A percentile compares a stretch with the other conserved stretches of the same genome.
phyloP scores from a whole-genome alignment of 2,797 vertebrate species.

The Pelobates cultripes region DNA sequence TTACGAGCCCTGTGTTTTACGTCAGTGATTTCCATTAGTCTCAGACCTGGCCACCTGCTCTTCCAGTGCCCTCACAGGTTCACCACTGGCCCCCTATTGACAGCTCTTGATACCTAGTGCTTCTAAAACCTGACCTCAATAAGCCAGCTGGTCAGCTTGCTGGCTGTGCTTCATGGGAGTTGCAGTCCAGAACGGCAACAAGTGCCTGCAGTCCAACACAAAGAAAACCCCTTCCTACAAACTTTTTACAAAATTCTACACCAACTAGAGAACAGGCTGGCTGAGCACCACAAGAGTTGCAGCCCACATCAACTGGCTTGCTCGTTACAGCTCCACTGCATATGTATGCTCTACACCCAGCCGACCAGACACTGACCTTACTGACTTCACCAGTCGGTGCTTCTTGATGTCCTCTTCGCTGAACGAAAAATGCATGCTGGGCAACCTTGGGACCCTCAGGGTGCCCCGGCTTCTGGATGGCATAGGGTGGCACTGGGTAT shows the following conservation, averaged over 20 bases:
- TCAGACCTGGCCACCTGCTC: not conserved
- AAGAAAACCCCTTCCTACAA: not conserved
- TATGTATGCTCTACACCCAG: not conserved
- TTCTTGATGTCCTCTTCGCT: conserved; percentile 67
- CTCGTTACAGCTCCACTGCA: not conserved
- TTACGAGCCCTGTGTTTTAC: not conserved
- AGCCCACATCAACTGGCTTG: not conserved
- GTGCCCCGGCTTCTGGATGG: conserved; percentile 48
- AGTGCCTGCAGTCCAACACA: no score
- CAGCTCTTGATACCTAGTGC: not conserved
- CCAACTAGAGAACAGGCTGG: not conserved
- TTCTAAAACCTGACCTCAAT: no score
- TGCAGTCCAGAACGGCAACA: not conserved
- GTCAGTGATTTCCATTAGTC: not conserved
- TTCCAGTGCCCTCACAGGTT: no score
- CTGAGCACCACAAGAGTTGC: not conserved
- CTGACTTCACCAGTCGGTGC: conserved; percentile 61
- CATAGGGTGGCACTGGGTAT: conserved; percentile 19
- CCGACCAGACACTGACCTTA: conserved; percentile 65
- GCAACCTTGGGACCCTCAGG: conserved; percentile 39
- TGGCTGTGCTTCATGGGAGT: not conserved
- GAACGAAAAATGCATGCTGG: conserved; percentile 67
- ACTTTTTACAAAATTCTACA: not conserved
- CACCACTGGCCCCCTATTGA: no score
- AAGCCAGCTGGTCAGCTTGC: no score